Percentiles rank a stretch among this genome's conserved stretches.
Evolutionary conservation across 2,888 invertebrate species (phyloP).

Genomic region (Callinectes sapidus): DNA sequence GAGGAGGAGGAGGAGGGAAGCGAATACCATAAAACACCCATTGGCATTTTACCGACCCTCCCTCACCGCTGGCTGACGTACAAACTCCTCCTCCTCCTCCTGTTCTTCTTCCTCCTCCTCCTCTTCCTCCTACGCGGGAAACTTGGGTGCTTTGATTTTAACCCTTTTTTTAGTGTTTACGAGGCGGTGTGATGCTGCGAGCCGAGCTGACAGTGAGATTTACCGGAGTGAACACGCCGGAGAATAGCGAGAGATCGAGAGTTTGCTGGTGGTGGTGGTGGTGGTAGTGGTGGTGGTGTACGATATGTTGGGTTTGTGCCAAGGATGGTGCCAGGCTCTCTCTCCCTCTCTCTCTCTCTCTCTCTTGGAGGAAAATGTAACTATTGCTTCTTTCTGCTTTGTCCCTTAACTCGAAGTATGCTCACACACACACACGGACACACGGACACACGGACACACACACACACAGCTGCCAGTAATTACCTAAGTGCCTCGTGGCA

Average conservation of each 20-base stretch:
- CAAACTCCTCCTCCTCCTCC: not conserved
- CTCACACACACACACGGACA: not conserved
- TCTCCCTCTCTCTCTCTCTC: conserved; percentile 11
- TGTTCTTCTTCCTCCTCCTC: too few species aligned
- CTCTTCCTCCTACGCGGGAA: not conserved
- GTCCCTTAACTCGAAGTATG: not conserved
- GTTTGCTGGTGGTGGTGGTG: not conserved
- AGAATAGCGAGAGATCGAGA: not conserved
- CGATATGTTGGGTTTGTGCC: conserved; percentile 11
- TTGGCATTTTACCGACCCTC: conserved; percentile 6
- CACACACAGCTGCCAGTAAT: not conserved
- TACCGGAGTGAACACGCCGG: not conserved
- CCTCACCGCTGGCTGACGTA: not conserved
- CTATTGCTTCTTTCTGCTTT: not conserved
- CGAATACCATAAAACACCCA: not conserved
- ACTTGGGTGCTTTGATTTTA: not conserved
- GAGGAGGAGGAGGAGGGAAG: not conserved
- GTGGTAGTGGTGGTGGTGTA: not conserved
- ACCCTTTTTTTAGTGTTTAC: not conserved
- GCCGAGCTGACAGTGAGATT: not conserved
- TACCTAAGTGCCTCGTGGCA: not conserved
- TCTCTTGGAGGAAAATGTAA: not conserved
- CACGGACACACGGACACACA: too few species aligned
- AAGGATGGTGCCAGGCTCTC: not conserved
- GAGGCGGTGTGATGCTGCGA: not conserved